phyloP scores from a whole-genome alignment of 2,888 invertebrate genomes.

The Brenthis daphne region DNA sequence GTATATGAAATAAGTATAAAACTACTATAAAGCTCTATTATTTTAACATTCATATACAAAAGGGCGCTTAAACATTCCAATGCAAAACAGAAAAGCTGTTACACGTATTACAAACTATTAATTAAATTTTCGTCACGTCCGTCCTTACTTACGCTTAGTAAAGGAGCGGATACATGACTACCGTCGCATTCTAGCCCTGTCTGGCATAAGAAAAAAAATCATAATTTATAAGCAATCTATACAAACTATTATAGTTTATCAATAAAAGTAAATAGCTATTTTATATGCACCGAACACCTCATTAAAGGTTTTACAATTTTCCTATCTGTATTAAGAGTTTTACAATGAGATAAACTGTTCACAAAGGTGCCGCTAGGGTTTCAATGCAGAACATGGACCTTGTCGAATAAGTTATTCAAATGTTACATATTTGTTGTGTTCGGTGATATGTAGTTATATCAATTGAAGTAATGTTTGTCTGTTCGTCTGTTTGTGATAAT shows the following conservation, averaged over 20 bases:
- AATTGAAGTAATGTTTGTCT: neutral
- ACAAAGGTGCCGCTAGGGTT: slow-evolving; percentile 13
- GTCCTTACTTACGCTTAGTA: slow-evolving; percentile 55
- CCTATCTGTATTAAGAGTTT: slow-evolving; percentile 39
- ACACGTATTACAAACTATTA: slow-evolving; percentile 14
- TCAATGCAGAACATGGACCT: slow-evolving; percentile 37
- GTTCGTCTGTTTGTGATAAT: no score
- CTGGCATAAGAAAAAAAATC: slow-evolving; percentile 52
- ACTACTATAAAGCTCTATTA: no score
- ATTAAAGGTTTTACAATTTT: slow-evolving; percentile 66
- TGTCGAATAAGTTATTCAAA: slow-evolving; percentile 60
- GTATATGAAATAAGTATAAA: no score
- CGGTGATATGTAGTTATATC: slow-evolving; percentile 6
- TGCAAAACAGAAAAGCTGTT: neutral
- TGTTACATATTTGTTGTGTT: slow-evolving; percentile 56
- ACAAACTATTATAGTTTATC: slow-evolving; percentile 39
- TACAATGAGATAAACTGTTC: slow-evolving; percentile 22
- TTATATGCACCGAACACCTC: slow-evolving; percentile 64
- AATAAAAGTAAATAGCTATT: slow-evolving; percentile 49
- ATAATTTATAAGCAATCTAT: slow-evolving; percentile 59
- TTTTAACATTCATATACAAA: slow-evolving; percentile 2
- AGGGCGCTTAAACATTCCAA: slow-evolving; percentile 1
- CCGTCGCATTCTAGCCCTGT: slow-evolving; percentile 47
- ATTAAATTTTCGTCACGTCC: slow-evolving; percentile 47
- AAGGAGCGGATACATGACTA: slow-evolving; percentile 57